phyloP scores from a whole-genome alignment of 64 coral and sea anemone genomes.

The Actinia tenebrosa region DNA sequence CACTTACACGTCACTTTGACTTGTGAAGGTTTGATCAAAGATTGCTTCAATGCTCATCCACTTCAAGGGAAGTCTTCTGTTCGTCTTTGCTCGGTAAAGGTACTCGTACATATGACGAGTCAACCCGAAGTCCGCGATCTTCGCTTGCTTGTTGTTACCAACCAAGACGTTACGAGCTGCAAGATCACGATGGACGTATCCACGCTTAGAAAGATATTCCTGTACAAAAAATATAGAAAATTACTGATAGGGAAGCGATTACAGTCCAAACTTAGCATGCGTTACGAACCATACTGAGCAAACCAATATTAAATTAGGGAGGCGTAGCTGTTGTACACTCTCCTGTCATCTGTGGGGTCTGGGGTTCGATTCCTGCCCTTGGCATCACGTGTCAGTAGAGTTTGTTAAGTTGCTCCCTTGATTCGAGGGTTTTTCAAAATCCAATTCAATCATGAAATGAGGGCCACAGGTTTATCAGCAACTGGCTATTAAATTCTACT shows the following conservation, averaged over 20 bases:
- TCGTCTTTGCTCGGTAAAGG: slow-evolving; percentile 57
- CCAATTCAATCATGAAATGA: no score
- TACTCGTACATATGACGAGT: slow-evolving; percentile 80
- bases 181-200: slow-evolving; percentile 77
- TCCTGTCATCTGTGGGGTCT: no score
- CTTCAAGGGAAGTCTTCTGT: slow-evolving; percentile 62
- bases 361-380: no score
- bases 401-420: no score
- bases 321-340: no score
- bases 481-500: no score
- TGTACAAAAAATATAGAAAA: background rate
- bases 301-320: background rate
- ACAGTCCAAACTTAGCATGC: background rate
- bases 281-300: background rate
- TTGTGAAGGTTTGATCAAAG: slow-evolving; percentile 77
- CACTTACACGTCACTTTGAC: slow-evolving; percentile 78
- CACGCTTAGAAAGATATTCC: slow-evolving; percentile 58
- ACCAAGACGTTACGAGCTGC: slow-evolving; percentile 79
- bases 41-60: slow-evolving; percentile 91
- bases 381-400: no score
- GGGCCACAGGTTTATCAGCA: no score
- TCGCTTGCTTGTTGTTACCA: slow-evolving; percentile 58
- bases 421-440: no score
- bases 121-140: slow-evolving; percentile 75
- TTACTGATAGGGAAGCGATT: background rate